phyloP scores from a whole-genome alignment of 1,140 invertebrate species.

The Campoletis sonorensis region DNA sequence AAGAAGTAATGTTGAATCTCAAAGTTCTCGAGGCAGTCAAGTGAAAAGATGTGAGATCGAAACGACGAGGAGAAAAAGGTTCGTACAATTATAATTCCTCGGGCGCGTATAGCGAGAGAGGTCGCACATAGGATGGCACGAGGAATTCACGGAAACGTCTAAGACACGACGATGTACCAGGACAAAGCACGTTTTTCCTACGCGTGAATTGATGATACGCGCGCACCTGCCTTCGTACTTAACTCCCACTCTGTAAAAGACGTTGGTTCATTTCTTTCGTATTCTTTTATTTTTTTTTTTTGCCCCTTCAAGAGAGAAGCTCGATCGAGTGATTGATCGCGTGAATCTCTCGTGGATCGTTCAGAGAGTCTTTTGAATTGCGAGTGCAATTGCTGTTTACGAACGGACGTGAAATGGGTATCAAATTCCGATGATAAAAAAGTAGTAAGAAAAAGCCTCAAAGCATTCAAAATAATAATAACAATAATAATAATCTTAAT shows the following conservation, averaged over 20 bases:
- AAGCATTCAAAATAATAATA: background rate
- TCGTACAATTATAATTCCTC: conserved; percentile 20
- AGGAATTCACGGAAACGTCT: conserved; percentile 36
- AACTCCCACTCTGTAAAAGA: background rate
- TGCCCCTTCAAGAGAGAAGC: background rate
- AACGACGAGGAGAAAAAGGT: conserved; percentile 5
- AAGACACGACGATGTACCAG: conserved; percentile 20
- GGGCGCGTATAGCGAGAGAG: conserved; percentile 6
- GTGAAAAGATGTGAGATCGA: background rate
- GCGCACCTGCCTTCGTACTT: background rate
- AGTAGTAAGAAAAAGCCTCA: background rate
- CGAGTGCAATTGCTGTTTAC: background rate
- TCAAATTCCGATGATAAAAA: background rate
- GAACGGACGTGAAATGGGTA: background rate
- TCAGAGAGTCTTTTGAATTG: background rate
- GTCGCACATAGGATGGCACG: conserved; percentile 6
- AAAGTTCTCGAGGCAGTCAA: background rate
- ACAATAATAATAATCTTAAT: too few relatives aligned
- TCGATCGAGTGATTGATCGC: background rate
- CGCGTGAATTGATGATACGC: conserved; percentile 7
- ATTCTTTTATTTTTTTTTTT: too few relatives aligned
- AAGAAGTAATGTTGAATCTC: too few relatives aligned
- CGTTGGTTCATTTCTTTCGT: conserved; percentile 14
- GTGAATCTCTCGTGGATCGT: background rate
- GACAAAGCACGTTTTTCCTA: conserved; percentile 30